Conservation (phyloP, 1,140 invertebrate genomes). For the Papilio dardanus region DNA sequence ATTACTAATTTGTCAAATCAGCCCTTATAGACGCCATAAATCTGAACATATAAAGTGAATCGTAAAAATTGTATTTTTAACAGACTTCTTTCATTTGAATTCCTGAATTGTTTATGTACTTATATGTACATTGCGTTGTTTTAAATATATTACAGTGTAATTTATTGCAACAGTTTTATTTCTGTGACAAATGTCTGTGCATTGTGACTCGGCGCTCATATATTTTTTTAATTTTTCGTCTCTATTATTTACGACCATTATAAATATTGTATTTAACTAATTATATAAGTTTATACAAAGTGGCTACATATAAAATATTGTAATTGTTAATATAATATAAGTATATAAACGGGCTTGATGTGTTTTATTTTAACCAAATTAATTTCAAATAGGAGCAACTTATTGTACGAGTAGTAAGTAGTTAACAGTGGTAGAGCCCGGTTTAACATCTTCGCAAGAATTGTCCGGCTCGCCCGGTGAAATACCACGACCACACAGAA, state of each 20-base stretch:
- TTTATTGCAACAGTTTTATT: background rate
- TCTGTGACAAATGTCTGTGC: constrained; percentile 21
- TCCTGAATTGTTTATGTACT: constrained; percentile 1
- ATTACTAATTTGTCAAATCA: background rate
- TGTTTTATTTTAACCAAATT: constrained; percentile 53
- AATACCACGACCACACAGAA: too few species aligned
- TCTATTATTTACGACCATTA: constrained; percentile 58
- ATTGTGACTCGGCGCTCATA: constrained; percentile 57
- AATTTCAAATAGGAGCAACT: too few species aligned
- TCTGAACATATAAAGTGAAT: background rate
- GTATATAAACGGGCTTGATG: constrained; percentile 62
- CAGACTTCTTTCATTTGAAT: too few species aligned
- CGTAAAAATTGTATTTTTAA: background rate
- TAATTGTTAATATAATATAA: constrained; percentile 73
- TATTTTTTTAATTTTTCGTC: constrained; percentile 68
- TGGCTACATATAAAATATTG: constrained; percentile 68
- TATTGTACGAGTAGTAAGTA: too few species aligned
- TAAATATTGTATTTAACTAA: constrained; percentile 60
- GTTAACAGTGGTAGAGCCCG: too few species aligned
- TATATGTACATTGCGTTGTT: background rate
- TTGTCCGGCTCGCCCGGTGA: too few species aligned
- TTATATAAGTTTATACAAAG: constrained; percentile 70
- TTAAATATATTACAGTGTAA: constrained; percentile 4
- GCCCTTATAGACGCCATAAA: background rate
- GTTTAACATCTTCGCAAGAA: too few species aligned